Conservation (phyloP, 2,888 invertebrate genomes). For the Tanaodytes sp. region DNA sequence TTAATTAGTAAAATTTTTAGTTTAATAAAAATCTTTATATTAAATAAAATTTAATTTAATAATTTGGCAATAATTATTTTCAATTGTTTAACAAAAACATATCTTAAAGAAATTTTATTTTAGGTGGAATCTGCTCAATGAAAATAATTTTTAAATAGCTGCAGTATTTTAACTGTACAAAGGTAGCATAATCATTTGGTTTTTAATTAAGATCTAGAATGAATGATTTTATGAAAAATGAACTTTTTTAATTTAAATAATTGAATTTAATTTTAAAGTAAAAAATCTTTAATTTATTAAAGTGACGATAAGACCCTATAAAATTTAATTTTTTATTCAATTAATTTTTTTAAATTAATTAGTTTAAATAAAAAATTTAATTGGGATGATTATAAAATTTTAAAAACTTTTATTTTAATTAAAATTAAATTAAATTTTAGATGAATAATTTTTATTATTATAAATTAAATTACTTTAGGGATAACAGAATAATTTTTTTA, state of each 20-base stretch:
- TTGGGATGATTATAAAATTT: conserved; percentile 80
- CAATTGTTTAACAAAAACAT: conserved; percentile 87
- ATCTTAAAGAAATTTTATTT: conserved; percentile 78
- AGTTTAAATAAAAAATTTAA: conserved; percentile 74
- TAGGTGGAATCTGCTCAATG: conserved; percentile 84
- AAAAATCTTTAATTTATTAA: conserved; percentile 80
- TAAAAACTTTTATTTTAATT: conserved; percentile 75
- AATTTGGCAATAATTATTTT: conserved; percentile 78
- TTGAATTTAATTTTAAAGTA: conserved; percentile 77
- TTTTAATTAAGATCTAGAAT: conserved; percentile 86
- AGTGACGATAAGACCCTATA: conserved; percentile 87
- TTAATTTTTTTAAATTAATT: conserved; percentile 60
- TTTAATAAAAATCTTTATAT: conserved; percentile 39
- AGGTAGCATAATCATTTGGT: conserved; percentile 87
- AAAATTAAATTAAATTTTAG: conserved; percentile 65
- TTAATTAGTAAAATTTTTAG: conserved; percentile 63
- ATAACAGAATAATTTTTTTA: conserved; percentile 88
- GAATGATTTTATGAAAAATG: conserved; percentile 82
- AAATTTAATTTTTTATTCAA: conserved; percentile 76
- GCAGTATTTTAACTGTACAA: conserved; percentile 86
- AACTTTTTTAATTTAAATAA: conserved; percentile 76
- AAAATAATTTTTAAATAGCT: conserved; percentile 84
- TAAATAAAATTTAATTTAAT: conserved; percentile 74
- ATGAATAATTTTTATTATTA: conserved; percentile 48
- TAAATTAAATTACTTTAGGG: conserved; percentile 86